phyloP scores from a whole-genome alignment of 2,888 invertebrate genomes.

The Drosophila helvetica region DNA sequence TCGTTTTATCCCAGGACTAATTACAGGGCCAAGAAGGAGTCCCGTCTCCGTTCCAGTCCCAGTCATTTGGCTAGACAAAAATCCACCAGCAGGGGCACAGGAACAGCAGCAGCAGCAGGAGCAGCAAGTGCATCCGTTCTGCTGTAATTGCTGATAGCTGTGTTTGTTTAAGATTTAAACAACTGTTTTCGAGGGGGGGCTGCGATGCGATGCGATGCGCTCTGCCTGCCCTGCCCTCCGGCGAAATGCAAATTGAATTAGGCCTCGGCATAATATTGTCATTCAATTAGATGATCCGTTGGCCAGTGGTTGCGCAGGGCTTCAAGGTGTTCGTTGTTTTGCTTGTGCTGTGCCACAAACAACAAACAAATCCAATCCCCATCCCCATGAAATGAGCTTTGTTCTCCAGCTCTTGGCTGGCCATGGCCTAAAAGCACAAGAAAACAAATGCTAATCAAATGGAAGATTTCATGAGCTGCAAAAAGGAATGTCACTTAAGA shows the following conservation, averaged over 20 bases:
- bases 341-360: not conserved
- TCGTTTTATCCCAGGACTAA: conserved; percentile 50
- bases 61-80: conserved; percentile 57
- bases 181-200: conserved; percentile 3
- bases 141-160: conserved; percentile 47
- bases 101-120: not conserved
- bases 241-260: conserved; percentile 67
- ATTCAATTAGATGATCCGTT: conserved; percentile 53
- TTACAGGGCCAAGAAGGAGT: conserved; percentile 41
- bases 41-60: not conserved
- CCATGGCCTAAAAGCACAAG: not conserved
- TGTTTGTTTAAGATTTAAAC: conserved; percentile 48
- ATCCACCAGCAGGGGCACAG: conserved; percentile 15
- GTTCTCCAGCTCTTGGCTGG: conserved; percentile 6
- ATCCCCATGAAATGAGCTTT: not conserved
- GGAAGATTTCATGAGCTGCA: conserved; percentile 34
- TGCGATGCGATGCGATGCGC: not conserved
- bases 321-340: conserved; percentile 23
- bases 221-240: conserved; percentile 18
- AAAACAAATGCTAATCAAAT: conserved; percentile 36
- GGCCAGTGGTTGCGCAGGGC: conserved; percentile 2
- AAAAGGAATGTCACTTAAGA: not conserved
- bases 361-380: not conserved
- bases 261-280: conserved; percentile 64
- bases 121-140: conserved; percentile 52